A percentile compares a stretch with the other conserved stretches of the same genome.
Evolutionary conservation across 1,140 invertebrate genomes (phyloP).

Genomic region (Cecropterus lyciades): DNA sequence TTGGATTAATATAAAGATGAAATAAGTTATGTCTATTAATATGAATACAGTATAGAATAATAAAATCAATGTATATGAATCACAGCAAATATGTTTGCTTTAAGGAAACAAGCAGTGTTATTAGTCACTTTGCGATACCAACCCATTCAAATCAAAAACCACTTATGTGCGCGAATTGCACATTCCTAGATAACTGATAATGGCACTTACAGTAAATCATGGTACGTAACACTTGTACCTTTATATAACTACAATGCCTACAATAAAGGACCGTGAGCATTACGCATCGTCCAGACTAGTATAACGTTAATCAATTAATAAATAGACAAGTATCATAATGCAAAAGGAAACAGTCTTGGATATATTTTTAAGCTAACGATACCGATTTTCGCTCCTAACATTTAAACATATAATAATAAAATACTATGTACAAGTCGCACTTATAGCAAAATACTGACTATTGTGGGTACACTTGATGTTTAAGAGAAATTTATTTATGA

Average conservation of each 20-base stretch:
- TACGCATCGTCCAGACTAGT: conserved; percentile 62
- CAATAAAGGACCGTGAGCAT: conserved; percentile 42
- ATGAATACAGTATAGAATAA: background rate
- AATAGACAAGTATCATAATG: conserved; percentile 67
- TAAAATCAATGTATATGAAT: background rate
- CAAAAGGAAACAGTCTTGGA: conserved; percentile 65
- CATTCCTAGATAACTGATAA: conserved; percentile 43
- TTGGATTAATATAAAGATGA: too few species aligned
- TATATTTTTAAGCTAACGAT: conserved; percentile 46
- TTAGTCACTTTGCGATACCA: conserved; percentile 23
- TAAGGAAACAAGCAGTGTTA: background rate
- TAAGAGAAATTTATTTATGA: too few species aligned
- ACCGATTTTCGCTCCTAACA: conserved; percentile 16
- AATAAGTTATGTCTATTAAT: background rate
- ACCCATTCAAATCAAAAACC: conserved; percentile 24
- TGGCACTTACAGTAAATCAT: conserved; percentile 55
- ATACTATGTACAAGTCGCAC: conserved; percentile 34
- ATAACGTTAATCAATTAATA: conserved; percentile 68
- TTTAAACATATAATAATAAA: conserved; percentile 34
- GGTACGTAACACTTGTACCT: conserved; percentile 36
- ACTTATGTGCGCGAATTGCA: conserved; percentile 20
- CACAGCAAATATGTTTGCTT: background rate
- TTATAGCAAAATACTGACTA: conserved; percentile 32
- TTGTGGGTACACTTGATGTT: conserved; percentile 20
- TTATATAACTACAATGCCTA: conserved; percentile 50